Base-by-base conservation (phyloP, 2,888 invertebrate genomes). In the Microdon myrmicae region DNA sequence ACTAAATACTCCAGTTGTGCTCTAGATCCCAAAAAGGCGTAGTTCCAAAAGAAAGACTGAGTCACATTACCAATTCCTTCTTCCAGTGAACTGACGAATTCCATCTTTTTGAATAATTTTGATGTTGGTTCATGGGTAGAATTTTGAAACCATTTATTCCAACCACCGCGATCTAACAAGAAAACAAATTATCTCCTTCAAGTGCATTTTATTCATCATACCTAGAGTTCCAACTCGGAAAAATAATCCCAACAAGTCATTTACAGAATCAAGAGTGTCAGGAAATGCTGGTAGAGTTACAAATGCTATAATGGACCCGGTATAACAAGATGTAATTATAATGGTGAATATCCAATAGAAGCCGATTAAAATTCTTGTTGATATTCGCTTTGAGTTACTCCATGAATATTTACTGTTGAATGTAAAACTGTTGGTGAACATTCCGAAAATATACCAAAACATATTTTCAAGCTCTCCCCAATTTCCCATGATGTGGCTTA, bases 381-480 rank as follows among this genome's bases (percentile, higher is more conserved):
- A 87, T 13, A 85, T 77, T 75, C 88, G 89, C 34, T 82, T 83
- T 2, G 87, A 86, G 73, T 83, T 86, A 67, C 85, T 86, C 89
- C 89, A 91, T 7, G 89, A 87, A 69, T 86, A 84, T 72, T 83
- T 83, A 0, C 89, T 88, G 26, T 82, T 78, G 71, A 89, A 89
- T 0, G 88, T 87, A 71, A 92, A 89, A 69, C 88, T 87, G 72
- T 92, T 92, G 0, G 92, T 92, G 72, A 91, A 92, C 29, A 90
- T 91, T 3, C 91, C 90, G 71, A 90, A 92, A 45, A 92, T 90
- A 73, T 90, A 90, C 91, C 91, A 92, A 75, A 91, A 91, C 90
- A 91, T 90, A 70, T 90, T 89, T 77, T 90, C 90, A 23, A 90
- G 81, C 80, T 90, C 88, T 38, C 87, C 86, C 53, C 87, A 87